Evolutionary conservation across 1,140 invertebrate genomes (phyloP).

Genomic region (Xylocopa sonorina): DNA sequence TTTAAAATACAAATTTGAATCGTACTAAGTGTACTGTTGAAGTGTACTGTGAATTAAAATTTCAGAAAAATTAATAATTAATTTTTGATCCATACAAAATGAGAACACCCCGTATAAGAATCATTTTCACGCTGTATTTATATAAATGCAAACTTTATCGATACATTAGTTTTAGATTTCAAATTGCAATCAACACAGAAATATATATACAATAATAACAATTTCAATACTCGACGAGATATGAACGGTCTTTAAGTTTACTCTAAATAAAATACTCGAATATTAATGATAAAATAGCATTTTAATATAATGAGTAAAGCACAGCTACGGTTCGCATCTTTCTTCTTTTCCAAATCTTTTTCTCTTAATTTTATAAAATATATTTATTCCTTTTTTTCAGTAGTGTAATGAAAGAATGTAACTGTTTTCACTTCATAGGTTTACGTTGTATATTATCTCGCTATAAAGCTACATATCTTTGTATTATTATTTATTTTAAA

Average conservation of each 20-base stretch:
- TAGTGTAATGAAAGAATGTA: background rate
- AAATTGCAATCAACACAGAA: background rate
- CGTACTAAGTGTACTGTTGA: background rate
- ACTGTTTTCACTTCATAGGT: background rate
- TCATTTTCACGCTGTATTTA: slow-evolving; percentile 19
- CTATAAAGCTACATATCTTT: background rate
- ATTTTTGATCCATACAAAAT: background rate
- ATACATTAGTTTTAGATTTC: background rate
- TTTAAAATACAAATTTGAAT: slow-evolving; percentile 28
- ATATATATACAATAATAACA: slow-evolving; percentile 11
- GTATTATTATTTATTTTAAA: slow-evolving; percentile 37
- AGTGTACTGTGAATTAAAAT: slow-evolving; percentile 18
- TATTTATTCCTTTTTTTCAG: background rate
- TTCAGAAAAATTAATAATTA: background rate
- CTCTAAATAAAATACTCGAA: slow-evolving; percentile 31
- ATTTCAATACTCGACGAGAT: background rate
- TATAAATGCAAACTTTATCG: slow-evolving; percentile 12
- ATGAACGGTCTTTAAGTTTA: slow-evolving; percentile 18
- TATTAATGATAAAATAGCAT: slow-evolving; percentile 31
- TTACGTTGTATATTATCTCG: background rate
- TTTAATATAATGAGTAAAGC: slow-evolving; percentile 30
- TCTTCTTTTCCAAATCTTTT: too few species aligned
- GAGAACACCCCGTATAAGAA: background rate
- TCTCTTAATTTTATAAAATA: background rate
- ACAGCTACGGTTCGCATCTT: background rate